Evolutionary conservation across 2,113 vertebrate genomes (phyloP), one percentile per base, ranked within the genome.

Genomic region (Cyprichromis sp.): DNA sequence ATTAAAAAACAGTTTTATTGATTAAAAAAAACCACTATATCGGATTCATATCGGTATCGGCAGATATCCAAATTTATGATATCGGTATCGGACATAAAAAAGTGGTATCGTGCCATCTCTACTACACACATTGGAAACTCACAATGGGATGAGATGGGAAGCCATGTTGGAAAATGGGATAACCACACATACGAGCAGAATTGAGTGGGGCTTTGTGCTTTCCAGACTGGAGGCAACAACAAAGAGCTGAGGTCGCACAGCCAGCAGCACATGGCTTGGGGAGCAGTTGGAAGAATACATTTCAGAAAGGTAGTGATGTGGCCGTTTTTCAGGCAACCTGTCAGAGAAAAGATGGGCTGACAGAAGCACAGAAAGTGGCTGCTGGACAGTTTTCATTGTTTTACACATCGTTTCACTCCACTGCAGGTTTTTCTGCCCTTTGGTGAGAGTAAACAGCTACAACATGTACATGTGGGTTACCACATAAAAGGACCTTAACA

Each of bases 201-300:
- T 13, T n/a, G 31, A 10, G 14, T 6, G 5, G 59, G 17, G 34
- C 10, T 66, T 0, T 0, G 61, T 66, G 34, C 61, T 38, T 13
- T 66, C 61, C 0, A 38, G 61, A 38, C 0, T 0, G 17, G 10
- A 1, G 10, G 34, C 34, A 66, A 13, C 61, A 38, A 66, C 61
- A 66, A 21, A 38, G 61, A 38, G 61, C 59, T n/a, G 31, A 63
- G 31, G 59, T 36, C 9, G 9, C 59, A 36, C 17, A 63, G 59
- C 61, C 34, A 66, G 34, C 19, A 66, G 10, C 34, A 38, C 61
- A n/a, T 13, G 34, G 61, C 34, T n/a, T 66, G 10, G 61, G 61
- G 6, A 38, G 34, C 61, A 66, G 61, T 8, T 66, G 10, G 61
- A 38, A 38, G 19, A 66, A 0, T 63, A 63, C 7, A 63, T 26